Percentiles rank a stretch among this genome's conserved stretches.
Evolutionary conservation across 1,140 invertebrate genomes (phyloP).

Genomic region (Homalodisca vitripennis): DNA sequence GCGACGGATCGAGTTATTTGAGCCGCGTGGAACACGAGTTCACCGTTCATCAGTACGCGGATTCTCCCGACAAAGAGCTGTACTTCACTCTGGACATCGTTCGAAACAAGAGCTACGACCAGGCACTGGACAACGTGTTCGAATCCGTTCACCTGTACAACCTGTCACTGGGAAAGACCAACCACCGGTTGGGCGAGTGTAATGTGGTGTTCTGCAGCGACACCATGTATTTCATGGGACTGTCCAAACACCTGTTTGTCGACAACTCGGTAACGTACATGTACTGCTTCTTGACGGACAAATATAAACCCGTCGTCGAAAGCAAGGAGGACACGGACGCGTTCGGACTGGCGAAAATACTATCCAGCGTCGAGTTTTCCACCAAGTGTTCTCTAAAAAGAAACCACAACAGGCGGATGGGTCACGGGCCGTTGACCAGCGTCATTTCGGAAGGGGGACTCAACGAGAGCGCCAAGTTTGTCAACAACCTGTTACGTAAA

Average conservation of each 20-base stretch:
- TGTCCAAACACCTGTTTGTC: neutral
- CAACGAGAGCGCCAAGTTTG: constrained; percentile 1
- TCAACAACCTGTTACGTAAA: neutral
- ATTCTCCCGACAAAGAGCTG: neutral
- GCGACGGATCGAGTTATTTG: neutral
- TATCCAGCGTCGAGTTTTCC: neutral
- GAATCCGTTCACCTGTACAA: neutral
- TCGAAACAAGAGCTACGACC: neutral
- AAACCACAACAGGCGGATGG: neutral
- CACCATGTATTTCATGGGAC: neutral
- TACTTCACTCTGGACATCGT: neutral
- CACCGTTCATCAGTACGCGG: neutral
- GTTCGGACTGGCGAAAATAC: constrained; percentile 14
- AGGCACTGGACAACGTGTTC: neutral
- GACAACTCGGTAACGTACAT: constrained; percentile 2
- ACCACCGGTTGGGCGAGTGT: neutral
- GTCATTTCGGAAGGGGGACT: constrained; percentile 7
- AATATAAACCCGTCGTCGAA: constrained; percentile 1
- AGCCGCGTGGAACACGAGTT: neutral
- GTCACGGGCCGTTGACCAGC: neutral
- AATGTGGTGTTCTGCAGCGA: neutral
- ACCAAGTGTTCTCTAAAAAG: constrained; percentile 9
- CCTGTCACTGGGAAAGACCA: neutral
- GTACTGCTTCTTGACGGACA: constrained; percentile 11
- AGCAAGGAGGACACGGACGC: neutral